Evolutionary conservation across 2,113 vertebrate genomes (phyloP).

Genomic region (Aldabrachelys gigantea): DNA sequence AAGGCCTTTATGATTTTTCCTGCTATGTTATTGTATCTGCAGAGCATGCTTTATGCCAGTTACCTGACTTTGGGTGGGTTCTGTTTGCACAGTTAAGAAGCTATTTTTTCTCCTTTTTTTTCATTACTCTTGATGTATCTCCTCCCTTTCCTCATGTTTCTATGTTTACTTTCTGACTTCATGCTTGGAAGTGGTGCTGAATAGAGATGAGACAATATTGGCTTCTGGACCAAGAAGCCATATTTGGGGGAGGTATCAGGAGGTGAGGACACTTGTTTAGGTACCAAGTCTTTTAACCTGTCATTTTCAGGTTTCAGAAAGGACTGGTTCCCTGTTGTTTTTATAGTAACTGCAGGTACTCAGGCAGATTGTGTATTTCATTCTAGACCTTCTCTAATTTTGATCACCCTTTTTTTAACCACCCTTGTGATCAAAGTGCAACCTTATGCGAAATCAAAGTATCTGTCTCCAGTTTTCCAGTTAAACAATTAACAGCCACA

Average conservation of each 20-base stretch:
- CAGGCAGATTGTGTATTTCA: not conserved
- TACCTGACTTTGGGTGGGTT: constrained; percentile 68
- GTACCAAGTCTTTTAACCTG: constrained; percentile 2
- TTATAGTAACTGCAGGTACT: not conserved
- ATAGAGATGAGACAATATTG: constrained; percentile 44
- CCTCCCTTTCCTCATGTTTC: constrained; percentile 64
- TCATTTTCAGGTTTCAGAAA: not conserved
- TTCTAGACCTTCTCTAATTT: not conserved
- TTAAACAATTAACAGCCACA: not conserved
- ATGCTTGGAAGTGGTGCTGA: not conserved
- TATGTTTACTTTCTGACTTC: constrained; percentile 51
- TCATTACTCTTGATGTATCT: constrained; percentile 66
- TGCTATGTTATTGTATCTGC: constrained; percentile 50
- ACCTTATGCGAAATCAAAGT: not conserved
- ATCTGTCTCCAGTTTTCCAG: not conserved
- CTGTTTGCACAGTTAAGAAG: constrained; percentile 63
- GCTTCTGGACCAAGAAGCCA: not conserved
- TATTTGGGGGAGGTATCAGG: not conserved
- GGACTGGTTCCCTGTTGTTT: not conserved
- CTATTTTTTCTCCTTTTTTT: constrained; percentile 34
- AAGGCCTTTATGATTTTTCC: constrained; percentile 54
- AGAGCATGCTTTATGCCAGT: constrained; percentile 64
- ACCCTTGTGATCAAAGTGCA: not conserved
- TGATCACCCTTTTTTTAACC: not conserved
- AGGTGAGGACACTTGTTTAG: constrained; percentile 22